Evolutionary conservation across 2,888 invertebrate genomes (phyloP).

Genomic region (Drosophila aldrichi): DNA sequence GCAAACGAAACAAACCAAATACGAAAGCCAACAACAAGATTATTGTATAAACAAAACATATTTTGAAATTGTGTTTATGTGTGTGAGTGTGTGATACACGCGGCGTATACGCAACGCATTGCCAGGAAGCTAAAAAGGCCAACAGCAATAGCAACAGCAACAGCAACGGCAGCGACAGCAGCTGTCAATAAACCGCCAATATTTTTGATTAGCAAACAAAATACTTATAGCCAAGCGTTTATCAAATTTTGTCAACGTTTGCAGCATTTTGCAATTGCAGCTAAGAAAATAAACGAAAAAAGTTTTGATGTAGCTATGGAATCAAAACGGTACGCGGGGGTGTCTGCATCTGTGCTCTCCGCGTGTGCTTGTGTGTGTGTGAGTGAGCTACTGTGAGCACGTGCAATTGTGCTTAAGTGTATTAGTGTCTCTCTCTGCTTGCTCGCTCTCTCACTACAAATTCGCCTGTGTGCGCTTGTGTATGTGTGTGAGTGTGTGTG

Average conservation of each 20-base stretch:
- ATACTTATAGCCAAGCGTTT: neutral
- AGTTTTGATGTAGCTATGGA: constrained; percentile 28
- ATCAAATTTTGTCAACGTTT: constrained; percentile 54
- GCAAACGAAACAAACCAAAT: constrained; percentile 25
- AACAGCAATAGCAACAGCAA: neutral
- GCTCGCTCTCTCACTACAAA: constrained; percentile 29
- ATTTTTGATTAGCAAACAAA: constrained; percentile 17
- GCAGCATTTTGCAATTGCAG: constrained; percentile 49
- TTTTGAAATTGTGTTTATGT: constrained; percentile 19
- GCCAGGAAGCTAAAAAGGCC: constrained; percentile 19
- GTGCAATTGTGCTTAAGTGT: constrained; percentile 51
- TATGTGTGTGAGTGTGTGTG: constrained; percentile 39
- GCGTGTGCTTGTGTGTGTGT: constrained; percentile 29
- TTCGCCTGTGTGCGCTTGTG: constrained; percentile 31
- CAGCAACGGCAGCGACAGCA: neutral
- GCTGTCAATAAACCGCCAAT: constrained; percentile 32
- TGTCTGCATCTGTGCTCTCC: constrained; percentile 49
- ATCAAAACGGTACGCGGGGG: constrained; percentile 39
- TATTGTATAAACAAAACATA: constrained; percentile 50
- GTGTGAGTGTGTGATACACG: constrained; percentile 20
- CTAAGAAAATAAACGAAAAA: constrained; percentile 10
- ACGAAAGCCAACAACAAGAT: constrained; percentile 4
- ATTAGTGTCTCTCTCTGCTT: constrained; percentile 53
- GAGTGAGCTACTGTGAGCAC: constrained; percentile 44
- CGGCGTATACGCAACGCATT: constrained; percentile 61